phyloP scores from a whole-genome alignment of 1,140 invertebrate species.

The Linepithema humile region DNA sequence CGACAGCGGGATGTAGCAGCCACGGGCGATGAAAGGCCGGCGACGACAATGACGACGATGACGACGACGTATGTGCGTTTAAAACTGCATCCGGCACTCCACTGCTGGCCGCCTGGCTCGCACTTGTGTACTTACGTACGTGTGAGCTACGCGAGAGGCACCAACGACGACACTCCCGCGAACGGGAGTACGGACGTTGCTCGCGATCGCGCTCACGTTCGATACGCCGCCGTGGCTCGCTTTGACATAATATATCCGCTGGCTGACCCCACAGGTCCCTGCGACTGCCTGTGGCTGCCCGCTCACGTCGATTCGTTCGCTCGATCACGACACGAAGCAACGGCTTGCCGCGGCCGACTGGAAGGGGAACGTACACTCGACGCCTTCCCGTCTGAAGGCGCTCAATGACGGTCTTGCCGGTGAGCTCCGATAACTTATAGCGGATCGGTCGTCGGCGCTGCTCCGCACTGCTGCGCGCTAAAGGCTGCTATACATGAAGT shows the following conservation, averaged over 20 bases:
- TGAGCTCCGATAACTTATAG: background rate
- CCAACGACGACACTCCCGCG: background rate
- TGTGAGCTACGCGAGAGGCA: background rate
- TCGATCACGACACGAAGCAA: slow-evolving; percentile 50
- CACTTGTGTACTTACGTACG: background rate
- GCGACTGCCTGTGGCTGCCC: slow-evolving; percentile 27
- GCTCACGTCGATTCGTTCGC: background rate
- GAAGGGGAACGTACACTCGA: slow-evolving; percentile 37
- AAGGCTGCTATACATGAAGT: too few relatives aligned
- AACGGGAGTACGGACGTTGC: background rate
- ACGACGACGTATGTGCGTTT: background rate
- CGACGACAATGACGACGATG: background rate
- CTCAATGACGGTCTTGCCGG: background rate
- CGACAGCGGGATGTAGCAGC: background rate
- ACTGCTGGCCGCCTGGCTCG: slow-evolving; percentile 24
- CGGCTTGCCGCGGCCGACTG: slow-evolving; percentile 60
- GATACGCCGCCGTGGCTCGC: slow-evolving; percentile 58
- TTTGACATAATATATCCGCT: slow-evolving; percentile 79
- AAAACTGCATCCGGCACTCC: too few relatives aligned
- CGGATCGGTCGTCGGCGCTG: background rate
- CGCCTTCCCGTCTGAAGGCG: too few relatives aligned
- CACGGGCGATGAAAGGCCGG: background rate
- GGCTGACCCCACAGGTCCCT: slow-evolving; percentile 70
- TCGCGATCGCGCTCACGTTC: slow-evolving; percentile 53
- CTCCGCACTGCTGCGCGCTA: background rate